phyloP scores from a whole-genome alignment of 2,113 vertebrate species.

The Oreochromis spilurus region DNA sequence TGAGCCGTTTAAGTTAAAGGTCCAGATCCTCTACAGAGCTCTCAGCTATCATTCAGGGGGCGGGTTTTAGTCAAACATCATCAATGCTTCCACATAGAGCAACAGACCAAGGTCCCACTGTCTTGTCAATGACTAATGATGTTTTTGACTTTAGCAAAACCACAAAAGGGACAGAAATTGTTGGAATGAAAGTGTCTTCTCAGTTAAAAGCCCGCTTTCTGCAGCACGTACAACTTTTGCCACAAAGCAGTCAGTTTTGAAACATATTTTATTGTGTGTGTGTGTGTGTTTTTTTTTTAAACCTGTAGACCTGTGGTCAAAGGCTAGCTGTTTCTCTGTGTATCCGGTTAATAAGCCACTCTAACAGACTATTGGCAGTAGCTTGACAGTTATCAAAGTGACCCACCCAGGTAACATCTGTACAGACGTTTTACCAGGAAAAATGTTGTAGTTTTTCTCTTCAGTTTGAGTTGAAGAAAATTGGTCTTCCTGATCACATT shows the following conservation, averaged over 20 bases:
- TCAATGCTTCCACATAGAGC: not conserved
- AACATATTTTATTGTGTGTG: not conserved
- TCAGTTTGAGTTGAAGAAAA: not conserved
- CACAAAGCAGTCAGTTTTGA: not conserved
- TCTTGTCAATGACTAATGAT: not conserved
- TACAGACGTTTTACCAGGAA: not conserved
- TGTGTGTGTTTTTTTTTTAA: not conserved
- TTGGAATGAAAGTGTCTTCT: not conserved
- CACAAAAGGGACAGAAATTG: not conserved
- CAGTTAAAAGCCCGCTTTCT: not conserved
- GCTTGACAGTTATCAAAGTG: not conserved
- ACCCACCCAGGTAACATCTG: not conserved
- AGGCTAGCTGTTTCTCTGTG: not conserved
- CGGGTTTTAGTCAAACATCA: not conserved
- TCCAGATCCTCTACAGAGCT: not conserved
- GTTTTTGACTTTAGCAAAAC: not conserved
- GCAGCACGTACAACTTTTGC: not conserved
- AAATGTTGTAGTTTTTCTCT: not conserved
- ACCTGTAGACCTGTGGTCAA: not conserved
- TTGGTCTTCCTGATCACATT: not conserved
- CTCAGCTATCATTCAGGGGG: conserved; percentile 13
- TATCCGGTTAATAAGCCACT: not conserved
- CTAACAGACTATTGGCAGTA: not conserved
- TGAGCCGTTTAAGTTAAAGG: not conserved
- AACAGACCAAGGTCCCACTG: not conserved